phyloP scores from a whole-genome alignment of 2,797 vertebrate species.

The Channallabes apus region DNA sequence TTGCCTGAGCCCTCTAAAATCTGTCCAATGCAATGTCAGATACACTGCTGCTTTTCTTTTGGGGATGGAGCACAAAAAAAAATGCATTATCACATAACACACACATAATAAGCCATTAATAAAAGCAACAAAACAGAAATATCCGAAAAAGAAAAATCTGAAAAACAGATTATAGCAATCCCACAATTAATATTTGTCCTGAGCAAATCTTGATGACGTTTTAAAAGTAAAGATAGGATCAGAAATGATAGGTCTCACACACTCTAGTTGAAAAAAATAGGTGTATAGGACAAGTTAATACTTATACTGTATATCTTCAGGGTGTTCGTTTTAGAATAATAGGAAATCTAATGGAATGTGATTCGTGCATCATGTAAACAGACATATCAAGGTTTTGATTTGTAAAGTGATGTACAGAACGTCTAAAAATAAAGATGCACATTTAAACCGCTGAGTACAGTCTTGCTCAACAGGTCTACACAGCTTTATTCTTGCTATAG shows the following conservation, averaged over 20 bases:
- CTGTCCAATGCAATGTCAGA: constrained; percentile 35
- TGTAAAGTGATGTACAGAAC: background rate
- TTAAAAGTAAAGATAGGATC: background rate
- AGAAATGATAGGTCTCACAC: background rate
- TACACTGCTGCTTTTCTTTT: constrained; percentile 1
- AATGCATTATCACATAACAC: background rate
- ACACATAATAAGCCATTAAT: background rate
- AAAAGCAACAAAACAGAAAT: background rate
- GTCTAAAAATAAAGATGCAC: constrained; percentile 7
- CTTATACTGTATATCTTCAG: background rate
- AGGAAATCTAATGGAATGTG: background rate
- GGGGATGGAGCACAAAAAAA: background rate
- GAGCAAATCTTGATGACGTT: background rate
- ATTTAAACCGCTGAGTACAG: constrained; percentile 20
- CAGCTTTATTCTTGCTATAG: constrained; percentile 25
- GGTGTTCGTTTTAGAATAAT: background rate
- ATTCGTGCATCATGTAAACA: background rate
- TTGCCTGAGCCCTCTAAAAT: constrained; percentile 36
- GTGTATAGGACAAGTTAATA: constrained; percentile 1
- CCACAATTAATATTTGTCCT: background rate
- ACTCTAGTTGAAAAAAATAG: background rate
- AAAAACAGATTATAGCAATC: background rate
- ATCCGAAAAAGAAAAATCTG: background rate
- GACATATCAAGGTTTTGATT: background rate
- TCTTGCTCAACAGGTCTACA: constrained; percentile 16